phyloP scores from a whole-genome alignment of 2,797 vertebrate species.

The Hoplostethus atlanticus region DNA sequence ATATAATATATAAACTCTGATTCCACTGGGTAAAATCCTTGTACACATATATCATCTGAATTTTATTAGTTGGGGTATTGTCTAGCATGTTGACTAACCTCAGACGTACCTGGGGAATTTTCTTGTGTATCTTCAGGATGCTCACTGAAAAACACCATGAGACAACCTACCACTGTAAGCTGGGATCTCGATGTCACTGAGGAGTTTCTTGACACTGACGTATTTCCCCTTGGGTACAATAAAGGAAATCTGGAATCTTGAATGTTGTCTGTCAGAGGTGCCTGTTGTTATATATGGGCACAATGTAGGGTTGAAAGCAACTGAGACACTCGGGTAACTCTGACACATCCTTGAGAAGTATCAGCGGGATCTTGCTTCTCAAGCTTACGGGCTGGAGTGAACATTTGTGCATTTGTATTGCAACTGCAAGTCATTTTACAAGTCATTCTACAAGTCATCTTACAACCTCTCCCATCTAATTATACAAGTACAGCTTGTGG shows the following conservation, averaged over 20 bases:
- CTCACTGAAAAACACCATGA: slow-evolving; percentile 16
- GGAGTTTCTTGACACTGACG: slow-evolving; percentile 40
- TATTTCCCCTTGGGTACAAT: slow-evolving; percentile 27
- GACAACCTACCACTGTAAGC: slow-evolving; percentile 19
- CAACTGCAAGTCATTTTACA: no score
- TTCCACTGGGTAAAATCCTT: not conserved
- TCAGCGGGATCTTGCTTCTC: not conserved
- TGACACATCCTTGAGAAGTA: not conserved
- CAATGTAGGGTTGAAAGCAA: slow-evolving; percentile 26
- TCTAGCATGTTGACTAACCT: slow-evolving; percentile 26
- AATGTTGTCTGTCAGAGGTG: slow-evolving; percentile 16
- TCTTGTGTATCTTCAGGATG: slow-evolving; percentile 45
- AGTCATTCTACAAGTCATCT: no score
- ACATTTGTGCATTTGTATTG: no score
- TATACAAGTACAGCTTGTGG: no score
- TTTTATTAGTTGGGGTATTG: not conserved
- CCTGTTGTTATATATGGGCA: slow-evolving; percentile 16
- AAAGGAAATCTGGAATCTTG: slow-evolving; percentile 25
- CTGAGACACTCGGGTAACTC: slow-evolving; percentile 30
- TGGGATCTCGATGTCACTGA: slow-evolving; percentile 44
- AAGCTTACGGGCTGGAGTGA: no score
- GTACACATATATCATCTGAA: not conserved
- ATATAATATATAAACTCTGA: not conserved
- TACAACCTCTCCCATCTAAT: no score
- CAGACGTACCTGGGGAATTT: slow-evolving; percentile 1